Evolutionary conservation across 1,140 invertebrate genomes (phyloP), one percentile per base, ranked within the genome.

Genomic region (Procambarus clarkii): DNA sequence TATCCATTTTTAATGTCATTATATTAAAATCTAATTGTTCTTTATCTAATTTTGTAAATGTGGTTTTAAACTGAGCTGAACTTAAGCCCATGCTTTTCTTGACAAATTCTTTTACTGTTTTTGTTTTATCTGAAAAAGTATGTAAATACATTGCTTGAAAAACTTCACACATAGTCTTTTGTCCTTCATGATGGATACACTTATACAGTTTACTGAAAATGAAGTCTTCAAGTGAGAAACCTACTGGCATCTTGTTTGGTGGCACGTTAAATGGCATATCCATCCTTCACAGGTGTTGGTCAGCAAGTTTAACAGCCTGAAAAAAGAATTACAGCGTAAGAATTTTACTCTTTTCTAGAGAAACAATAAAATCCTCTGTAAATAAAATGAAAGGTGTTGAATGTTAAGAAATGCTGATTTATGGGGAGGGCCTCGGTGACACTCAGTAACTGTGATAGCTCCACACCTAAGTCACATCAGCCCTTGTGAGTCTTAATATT

Each of bases 141-240:
- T 13, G 11, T 34, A 64, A 64, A 64, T 18, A 24, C 13, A 86
- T 74, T 69, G 21, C 24, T 54, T 50, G 44, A n/a, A 54, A n/a
- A 24, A 86, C 60, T 15, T 86, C 8, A 86, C 48, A 24, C 46
- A 86, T 86, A 77, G 24, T 54, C 11, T 24, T 48, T 21, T 24
- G 18, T 13, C 84, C 84, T 50, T 46, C 71, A 50, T 21, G 45
- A 77, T 48, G 7, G 8, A 86, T 64, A 77, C 84, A 45, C 74
- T 86, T 86, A 46, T 21, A 76, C 18, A 86, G 71, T 76, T 86
- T 86, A 54, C 60, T 48, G 69, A 86, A 86, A 15, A 76, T n/a
- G 24, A 86, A 50, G 11, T 86, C 84, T 74, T 76, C 71, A 8
- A 11, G 13, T 8, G 69, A 50, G 69, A 76, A 71, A n/a, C 83